Evolutionary conservation across 1,140 invertebrate species (phyloP).

Genomic region (Coelopa frigida): DNA sequence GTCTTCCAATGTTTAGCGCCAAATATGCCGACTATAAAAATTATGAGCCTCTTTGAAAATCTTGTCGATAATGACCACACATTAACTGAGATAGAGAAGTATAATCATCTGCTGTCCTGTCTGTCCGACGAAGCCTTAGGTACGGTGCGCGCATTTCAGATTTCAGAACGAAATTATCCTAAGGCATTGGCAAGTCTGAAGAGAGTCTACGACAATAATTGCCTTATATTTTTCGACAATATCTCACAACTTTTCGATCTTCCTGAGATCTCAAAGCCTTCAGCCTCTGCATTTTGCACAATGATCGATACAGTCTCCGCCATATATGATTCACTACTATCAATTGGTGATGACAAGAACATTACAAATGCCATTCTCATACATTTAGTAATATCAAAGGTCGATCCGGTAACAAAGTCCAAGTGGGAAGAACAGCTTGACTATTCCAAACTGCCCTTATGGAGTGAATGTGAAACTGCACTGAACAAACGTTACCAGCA

Average conservation of each 20-base stretch:
- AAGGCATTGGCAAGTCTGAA: constrained; percentile 12
- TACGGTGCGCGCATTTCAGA: constrained; percentile 3
- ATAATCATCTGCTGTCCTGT: constrained; percentile 10
- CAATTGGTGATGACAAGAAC: neutral
- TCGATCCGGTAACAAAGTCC: neutral
- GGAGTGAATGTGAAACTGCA: constrained; percentile 1
- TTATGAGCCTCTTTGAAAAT: too few relatives aligned
- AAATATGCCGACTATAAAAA: too few relatives aligned
- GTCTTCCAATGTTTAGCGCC: too few relatives aligned
- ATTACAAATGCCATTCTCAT: constrained; percentile 7
- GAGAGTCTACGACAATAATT: constrained; percentile 6
- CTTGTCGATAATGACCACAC: neutral
- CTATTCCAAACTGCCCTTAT: constrained; percentile 8
- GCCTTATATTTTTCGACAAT: constrained; percentile 6
- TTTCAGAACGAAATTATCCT: constrained; percentile 8
- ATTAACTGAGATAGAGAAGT: constrained; percentile 8
- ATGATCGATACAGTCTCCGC: neutral
- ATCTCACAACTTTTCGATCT: constrained; percentile 7
- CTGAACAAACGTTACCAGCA: constrained; percentile 9
- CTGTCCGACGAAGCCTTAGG: constrained; percentile 12
- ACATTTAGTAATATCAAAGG: constrained; percentile 3
- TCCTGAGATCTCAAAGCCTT: constrained; percentile 10
- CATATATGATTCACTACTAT: neutral
- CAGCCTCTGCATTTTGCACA: constrained; percentile 5
- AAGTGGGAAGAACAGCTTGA: constrained; percentile 8